phyloP scores from a whole-genome alignment of 1,140 invertebrate genomes.

The Meloidogyne exigua region DNA sequence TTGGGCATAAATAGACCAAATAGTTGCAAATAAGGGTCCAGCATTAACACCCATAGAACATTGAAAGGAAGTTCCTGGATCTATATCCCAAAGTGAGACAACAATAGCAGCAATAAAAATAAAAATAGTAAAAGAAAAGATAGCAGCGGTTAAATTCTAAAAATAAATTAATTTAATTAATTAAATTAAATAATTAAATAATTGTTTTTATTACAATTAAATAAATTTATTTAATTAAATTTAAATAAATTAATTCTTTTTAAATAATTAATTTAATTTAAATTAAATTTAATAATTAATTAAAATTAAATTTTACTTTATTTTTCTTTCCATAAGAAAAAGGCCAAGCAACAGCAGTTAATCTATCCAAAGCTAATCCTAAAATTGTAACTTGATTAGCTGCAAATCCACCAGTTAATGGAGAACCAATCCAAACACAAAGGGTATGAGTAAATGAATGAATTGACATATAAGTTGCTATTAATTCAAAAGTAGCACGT shows the following conservation, averaged over 20 bases:
- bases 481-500: conserved; percentile 6
- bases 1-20: conserved; percentile 6
- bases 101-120: neutral
- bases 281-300: neutral
- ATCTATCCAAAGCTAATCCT: neutral
- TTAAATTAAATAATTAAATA: neutral
- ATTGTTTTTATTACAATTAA: too few species aligned
- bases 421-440: conserved; percentile 14
- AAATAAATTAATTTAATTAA: neutral
- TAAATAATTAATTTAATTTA: too few species aligned
- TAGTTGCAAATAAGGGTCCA: conserved; percentile 8
- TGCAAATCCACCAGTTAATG: conserved; percentile 11
- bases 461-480: neutral
- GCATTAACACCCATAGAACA: conserved; percentile 15
- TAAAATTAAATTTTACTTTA: neutral
- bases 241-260: too few species aligned
- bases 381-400: conserved; percentile 6
- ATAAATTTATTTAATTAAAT: too few species aligned
- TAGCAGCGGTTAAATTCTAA: neutral
- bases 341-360: conserved; percentile 10
- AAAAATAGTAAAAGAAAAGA: neutral
- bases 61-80: neutral
- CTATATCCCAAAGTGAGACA: neutral
- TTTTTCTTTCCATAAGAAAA: conserved; percentile 9
- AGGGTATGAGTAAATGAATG: conserved; percentile 6